Conservation (phyloP, 2,113 vertebrate genomes). For the Panthera uncia region DNA sequence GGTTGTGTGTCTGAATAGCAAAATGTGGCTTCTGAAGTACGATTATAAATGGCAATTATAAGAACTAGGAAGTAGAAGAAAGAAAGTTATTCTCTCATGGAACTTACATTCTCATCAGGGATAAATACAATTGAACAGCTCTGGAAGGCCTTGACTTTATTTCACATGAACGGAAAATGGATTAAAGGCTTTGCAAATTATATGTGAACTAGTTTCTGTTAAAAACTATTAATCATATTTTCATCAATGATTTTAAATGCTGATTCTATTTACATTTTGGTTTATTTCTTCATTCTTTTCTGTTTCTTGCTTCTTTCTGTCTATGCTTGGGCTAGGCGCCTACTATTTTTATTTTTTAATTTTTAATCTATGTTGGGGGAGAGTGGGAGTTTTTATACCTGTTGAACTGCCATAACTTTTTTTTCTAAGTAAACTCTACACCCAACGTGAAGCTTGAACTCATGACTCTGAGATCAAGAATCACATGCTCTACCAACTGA, state of each 20-base stretch:
- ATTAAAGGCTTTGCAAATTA: background rate
- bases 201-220: background rate
- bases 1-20: background rate
- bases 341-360: background rate
- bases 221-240: background rate
- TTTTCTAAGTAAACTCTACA: background rate
- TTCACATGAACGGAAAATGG: background rate
- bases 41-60: background rate
- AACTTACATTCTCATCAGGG: background rate
- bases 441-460: background rate
- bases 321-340: background rate
- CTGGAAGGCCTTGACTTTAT: background rate
- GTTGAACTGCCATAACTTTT: background rate
- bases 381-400: background rate
- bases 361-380: background rate
- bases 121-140: background rate
- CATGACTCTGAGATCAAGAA: background rate
- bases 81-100: background rate
- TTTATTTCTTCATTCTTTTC: background rate
- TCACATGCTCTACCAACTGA: background rate
- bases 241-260: background rate
- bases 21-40: background rate
- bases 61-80: background rate
- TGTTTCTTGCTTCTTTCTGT: background rate
- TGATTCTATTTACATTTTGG: background rate